phyloP scores from a whole-genome alignment of 2,113 vertebrate genomes.

The Calidris pugnax region DNA sequence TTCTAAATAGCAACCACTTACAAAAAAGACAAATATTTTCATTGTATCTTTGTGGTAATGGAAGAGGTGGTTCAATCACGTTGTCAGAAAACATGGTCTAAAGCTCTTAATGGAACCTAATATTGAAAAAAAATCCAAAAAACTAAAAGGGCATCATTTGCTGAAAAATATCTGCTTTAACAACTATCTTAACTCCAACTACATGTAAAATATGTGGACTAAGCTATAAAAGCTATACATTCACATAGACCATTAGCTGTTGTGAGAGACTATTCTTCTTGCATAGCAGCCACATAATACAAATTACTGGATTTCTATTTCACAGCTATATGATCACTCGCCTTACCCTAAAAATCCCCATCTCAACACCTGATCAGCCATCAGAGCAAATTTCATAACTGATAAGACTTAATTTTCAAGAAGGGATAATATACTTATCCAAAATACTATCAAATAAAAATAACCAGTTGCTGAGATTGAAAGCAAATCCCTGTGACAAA shows the following conservation, averaged over 20 bases:
- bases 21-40: neutral
- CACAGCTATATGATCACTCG: neutral
- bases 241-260: neutral
- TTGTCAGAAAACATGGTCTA: neutral
- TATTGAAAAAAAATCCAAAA: neutral
- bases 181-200: neutral
- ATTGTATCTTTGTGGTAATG: neutral
- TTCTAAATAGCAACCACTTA: neutral
- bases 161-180: neutral
- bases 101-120: neutral
- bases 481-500: neutral
- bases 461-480: neutral
- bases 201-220: neutral
- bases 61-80: neutral
- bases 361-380: neutral
- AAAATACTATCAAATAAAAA: conserved; percentile 25
- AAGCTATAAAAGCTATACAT: neutral
- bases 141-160: neutral
- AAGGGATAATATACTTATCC: neutral
- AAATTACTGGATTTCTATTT: conserved; percentile 29
- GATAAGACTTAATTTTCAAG: conserved; percentile 6
- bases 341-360: neutral
- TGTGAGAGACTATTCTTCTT: neutral
- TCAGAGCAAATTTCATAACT: neutral
- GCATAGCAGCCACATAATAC: neutral